Base-by-base conservation (phyloP, 2,797 vertebrate species). In the Merluccius polli region DNA sequence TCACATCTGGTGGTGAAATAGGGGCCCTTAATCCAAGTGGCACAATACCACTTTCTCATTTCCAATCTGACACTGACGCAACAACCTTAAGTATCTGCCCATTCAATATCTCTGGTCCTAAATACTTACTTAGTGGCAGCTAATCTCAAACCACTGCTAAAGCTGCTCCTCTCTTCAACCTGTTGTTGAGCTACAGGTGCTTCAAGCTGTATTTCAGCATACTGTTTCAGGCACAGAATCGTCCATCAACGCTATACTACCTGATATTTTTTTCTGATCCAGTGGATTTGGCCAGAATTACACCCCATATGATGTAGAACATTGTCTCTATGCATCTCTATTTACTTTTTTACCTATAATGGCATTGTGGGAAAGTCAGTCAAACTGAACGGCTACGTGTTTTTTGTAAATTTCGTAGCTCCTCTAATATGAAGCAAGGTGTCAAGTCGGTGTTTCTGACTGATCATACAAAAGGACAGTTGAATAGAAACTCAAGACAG, bases 81-180 rank as follows among this genome's bases (percentile, higher is more conserved):
- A 8, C 59, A 12, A 65, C 24, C 59, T 65, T 12, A 65, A 65
- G 15, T 27, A 27, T 65, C 24, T 65, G 59, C 24, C 59, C 12
- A 16, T 65, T 65, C 59, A 65, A 65, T 65, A 65, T 65, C 59
- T 65, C n/a, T 65, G 24, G 59, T 65, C 59, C 27, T 65, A 65
- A 65, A 65, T 65, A n/a, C 27, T 65, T 65, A 65, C 59, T 65
- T 27, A 3, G 59, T 24, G 27, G 59, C 59, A 27, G 59, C 59
- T 65, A 65, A 65, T 65, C 59, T 27, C 24, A 27, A 27, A 65
- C 24, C 24, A 5, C 59, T 65, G 59, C 10, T 27, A 65, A 65
- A 59, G 52, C 52, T 59, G 52, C 5, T 24, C 21, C 52, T 24
- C n/a, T 3, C 21, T 8, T 10, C 52, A 24, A 12, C 59, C 59